Evolutionary conservation across 2,888 invertebrate genomes (phyloP).

Genomic region (Tetragonula carbonaria): DNA sequence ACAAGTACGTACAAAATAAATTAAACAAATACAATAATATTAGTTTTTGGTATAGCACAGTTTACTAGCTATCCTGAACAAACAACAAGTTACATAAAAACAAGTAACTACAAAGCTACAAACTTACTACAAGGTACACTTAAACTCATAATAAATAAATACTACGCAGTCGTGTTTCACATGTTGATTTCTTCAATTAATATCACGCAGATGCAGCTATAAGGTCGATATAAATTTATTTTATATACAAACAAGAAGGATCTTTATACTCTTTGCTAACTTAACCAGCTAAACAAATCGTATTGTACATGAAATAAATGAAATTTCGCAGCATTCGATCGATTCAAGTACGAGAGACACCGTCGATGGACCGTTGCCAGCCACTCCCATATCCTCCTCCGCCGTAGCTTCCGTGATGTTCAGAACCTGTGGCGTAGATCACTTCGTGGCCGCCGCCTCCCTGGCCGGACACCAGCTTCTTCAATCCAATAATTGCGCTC

Average conservation of each 20-base stretch:
- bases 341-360: conserved; percentile 76
- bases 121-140: not conserved
- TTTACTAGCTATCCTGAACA: conserved; percentile 1
- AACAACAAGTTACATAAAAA: not conserved
- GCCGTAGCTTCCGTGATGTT: conserved; percentile 80
- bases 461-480: conserved; percentile 86
- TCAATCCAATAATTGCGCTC: conserved; percentile 87
- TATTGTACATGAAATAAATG: conserved; percentile 9
- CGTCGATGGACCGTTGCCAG: conserved; percentile 81
- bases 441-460: conserved; percentile 85
- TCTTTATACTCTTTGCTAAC: not conserved
- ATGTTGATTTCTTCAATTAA: not conserved
- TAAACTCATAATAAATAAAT: not conserved
- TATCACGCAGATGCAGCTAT: not conserved
- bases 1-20: not conserved
- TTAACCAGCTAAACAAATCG: not conserved
- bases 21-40: not conserved
- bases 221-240: conserved; percentile 9
- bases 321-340: not conserved
- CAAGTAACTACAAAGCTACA: not conserved
- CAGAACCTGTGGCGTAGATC: conserved; percentile 85
- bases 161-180: not conserved
- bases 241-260: conserved; percentile 12
- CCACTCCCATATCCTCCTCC: conserved; percentile 80
- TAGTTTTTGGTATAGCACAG: conserved; percentile 32